A percentile compares a stretch with the other conserved stretches of the same genome.
phyloP scores from a whole-genome alignment of 2,113 vertebrate species.

The Cnemophilus loriae region DNA sequence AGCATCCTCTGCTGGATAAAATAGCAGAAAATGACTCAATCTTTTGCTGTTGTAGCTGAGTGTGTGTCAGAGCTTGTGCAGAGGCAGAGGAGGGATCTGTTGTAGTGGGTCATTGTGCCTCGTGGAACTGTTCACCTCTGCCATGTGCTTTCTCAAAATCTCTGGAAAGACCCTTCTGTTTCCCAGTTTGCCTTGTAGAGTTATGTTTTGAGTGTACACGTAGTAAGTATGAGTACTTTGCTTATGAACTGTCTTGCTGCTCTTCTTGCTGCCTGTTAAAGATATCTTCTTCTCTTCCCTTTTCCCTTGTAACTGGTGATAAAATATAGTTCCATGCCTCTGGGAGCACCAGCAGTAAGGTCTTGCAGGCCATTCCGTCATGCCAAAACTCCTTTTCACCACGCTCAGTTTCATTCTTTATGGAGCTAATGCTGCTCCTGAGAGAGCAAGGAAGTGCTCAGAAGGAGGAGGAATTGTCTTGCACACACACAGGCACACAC shows the following conservation, averaged over 20 bases:
- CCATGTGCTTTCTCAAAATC: background rate
- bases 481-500: accelerated
- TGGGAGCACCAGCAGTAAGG: background rate
- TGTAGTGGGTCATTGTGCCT: background rate
- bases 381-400: background rate
- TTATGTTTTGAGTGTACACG: accelerated
- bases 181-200: background rate
- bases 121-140: background rate
- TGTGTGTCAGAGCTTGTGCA: background rate
- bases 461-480: background rate
- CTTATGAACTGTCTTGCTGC: background rate
- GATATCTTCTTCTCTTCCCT: background rate
- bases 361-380: background rate
- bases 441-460: background rate
- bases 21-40: background rate
- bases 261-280: background rate
- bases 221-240: background rate
- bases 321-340: background rate
- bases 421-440: background rate
- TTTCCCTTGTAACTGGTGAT: background rate
- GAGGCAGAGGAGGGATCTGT: background rate
- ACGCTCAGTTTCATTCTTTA: background rate
- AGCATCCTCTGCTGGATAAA: background rate
- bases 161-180: background rate
- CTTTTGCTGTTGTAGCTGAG: background rate